phyloP scores from a whole-genome alignment of 2,113 vertebrate species.

The Oceanites oceanicus region DNA sequence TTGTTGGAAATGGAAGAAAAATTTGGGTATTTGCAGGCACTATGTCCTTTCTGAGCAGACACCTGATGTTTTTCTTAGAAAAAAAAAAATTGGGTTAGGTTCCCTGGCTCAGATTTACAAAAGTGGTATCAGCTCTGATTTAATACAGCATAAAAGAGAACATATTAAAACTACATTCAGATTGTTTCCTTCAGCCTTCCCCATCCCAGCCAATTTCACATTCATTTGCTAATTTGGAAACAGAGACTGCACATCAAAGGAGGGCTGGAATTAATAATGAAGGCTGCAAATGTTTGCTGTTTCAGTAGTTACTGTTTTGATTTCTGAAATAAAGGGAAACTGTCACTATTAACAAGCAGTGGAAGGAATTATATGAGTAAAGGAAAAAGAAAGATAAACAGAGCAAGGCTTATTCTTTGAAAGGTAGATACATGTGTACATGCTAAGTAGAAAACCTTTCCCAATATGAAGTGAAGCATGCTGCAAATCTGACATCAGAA shows the following conservation, averaged over 20 bases:
- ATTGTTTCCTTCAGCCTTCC: background rate
- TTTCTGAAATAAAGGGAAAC: background rate
- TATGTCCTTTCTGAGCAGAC: background rate
- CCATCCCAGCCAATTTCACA: background rate
- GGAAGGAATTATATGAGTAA: background rate
- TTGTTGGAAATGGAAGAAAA: background rate
- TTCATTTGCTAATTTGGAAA: slow-evolving; percentile 10
- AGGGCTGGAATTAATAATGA: background rate
- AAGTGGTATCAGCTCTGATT: background rate
- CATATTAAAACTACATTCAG: background rate
- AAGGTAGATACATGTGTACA: background rate
- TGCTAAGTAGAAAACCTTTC: background rate
- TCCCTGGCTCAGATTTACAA: background rate
- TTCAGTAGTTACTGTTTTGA: background rate
- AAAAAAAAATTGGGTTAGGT: background rate
- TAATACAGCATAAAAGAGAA: background rate
- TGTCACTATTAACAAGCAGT: background rate
- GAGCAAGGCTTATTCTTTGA: background rate
- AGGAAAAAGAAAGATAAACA: background rate
- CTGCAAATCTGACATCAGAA: background rate
- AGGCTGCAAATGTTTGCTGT: background rate
- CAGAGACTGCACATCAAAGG: background rate
- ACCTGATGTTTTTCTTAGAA: background rate
- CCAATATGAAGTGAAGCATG: background rate
- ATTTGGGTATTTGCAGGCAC: background rate